phyloP scores from a whole-genome alignment of 2,888 invertebrate genomes.

The Luperina nickerlii region DNA sequence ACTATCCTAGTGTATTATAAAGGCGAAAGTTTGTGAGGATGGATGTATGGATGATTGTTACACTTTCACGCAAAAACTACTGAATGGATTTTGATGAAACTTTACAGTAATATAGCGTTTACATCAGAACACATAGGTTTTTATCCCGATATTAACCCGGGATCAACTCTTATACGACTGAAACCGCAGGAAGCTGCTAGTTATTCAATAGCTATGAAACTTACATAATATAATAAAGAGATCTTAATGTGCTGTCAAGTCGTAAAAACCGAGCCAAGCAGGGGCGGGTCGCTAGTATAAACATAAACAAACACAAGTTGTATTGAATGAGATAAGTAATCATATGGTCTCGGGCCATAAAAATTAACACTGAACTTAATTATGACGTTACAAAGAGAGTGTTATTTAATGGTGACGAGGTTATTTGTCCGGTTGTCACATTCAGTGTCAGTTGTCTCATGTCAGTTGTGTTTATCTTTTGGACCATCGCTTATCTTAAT shows the following conservation, averaged over 20 bases:
- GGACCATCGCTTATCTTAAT: slow-evolving; percentile 17
- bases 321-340: slow-evolving; percentile 39
- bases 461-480: slow-evolving; percentile 39
- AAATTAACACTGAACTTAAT: slow-evolving; percentile 40
- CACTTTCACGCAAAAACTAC: no score
- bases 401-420: slow-evolving; percentile 44
- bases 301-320: slow-evolving; percentile 25
- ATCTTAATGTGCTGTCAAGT: not conserved
- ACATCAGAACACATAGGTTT: no score
- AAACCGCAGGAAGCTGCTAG: no score
- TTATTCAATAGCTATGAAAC: not conserved
- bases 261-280: not conserved
- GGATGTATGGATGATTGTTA: no score
- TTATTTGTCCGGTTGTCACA: slow-evolving; percentile 29
- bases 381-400: slow-evolving; percentile 29
- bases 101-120: no score
- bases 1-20: no score
- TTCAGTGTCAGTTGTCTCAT: not conserved
- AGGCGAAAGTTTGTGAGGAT: no score
- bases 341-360: slow-evolving; percentile 11
- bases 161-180: no score
- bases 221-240: not conserved
- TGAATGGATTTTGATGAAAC: no score
- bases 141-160: no score
- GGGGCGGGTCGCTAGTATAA: not conserved